These are phyloP conservation scores for Drepanosiphum platanoidis DNA, from an alignment of 2,888 invertebrate genomes.

Conservation along the genomic window DNA sequence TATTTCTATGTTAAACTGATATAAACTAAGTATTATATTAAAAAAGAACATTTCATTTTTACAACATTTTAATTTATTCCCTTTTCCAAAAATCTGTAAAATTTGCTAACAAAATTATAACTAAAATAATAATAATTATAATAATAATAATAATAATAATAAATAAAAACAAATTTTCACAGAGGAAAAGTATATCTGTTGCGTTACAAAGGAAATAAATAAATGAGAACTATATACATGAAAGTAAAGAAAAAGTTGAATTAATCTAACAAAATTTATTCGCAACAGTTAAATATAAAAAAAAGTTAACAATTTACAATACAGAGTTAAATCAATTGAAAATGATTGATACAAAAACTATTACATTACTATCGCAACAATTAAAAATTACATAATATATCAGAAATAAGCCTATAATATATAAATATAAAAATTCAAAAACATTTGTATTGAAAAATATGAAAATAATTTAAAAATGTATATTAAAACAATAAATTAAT, in stretches of 20 bases:
- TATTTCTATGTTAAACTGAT: slow-evolving; percentile 16
- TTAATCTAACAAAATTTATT: neutral
- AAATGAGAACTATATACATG: slow-evolving; percentile 2
- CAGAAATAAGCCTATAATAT: neutral
- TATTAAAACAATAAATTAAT: slow-evolving; percentile 16
- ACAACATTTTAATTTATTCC: slow-evolving; percentile 36
- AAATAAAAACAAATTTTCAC: slow-evolving; percentile 36
- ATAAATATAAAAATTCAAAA: neutral
- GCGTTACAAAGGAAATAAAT: slow-evolving; percentile 32
- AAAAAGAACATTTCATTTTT: slow-evolving; percentile 27
- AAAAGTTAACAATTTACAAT: slow-evolving; percentile 4
- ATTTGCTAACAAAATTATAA: slow-evolving; percentile 39
- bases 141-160: neutral
- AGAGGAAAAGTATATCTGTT: slow-evolving; percentile 41
- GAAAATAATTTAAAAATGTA: neutral
- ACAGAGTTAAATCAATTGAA: neutral
- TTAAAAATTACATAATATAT: neutral
- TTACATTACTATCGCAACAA: neutral
- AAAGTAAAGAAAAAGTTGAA: neutral
- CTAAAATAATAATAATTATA: neutral
- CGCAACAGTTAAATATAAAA: slow-evolving; percentile 25
- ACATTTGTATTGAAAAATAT: neutral
- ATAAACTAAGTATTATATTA: neutral
- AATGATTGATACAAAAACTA: neutral
- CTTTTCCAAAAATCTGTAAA: slow-evolving; percentile 39